Conservation (phyloP, 2,797 vertebrate genomes). For the Pseudocheirus occidentalis region DNA sequence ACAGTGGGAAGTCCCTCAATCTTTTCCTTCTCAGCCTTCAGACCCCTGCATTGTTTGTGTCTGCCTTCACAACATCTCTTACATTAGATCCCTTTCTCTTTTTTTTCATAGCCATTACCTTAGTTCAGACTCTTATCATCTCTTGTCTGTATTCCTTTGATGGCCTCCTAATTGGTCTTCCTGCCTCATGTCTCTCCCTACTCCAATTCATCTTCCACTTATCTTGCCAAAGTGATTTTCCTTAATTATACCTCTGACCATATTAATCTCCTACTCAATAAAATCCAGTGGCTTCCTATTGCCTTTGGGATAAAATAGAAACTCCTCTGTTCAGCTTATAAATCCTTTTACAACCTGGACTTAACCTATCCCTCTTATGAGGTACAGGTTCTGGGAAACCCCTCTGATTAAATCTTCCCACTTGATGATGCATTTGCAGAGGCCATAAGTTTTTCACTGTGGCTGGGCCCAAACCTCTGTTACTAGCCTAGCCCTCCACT, state of each 20-base stretch:
- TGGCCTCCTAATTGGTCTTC: background rate
- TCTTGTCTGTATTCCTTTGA: background rate
- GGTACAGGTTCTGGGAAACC: no score
- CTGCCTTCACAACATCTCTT: background rate
- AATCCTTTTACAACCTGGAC: background rate
- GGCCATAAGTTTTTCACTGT: no score
- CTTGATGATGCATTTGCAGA: no score
- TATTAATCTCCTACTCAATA: background rate
- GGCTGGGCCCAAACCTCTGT: no score
- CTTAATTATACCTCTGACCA: background rate
- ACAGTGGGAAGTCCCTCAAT: no score
- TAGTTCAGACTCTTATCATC: background rate
- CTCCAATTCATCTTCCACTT: background rate
- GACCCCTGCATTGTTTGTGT: background rate
- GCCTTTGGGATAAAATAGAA: background rate
- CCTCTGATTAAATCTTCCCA: no score
- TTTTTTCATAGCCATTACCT: background rate
- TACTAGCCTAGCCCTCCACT: no score
- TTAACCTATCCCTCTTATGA: background rate
- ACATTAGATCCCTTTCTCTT: background rate
- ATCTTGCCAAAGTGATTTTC: background rate
- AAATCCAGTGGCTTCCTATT: background rate
- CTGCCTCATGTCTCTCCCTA: background rate
- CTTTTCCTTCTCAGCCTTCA: no score
- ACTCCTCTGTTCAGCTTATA: background rate